phyloP scores from a whole-genome alignment of 2,113 vertebrate genomes.

The Ctenodactylus gundi region DNA sequence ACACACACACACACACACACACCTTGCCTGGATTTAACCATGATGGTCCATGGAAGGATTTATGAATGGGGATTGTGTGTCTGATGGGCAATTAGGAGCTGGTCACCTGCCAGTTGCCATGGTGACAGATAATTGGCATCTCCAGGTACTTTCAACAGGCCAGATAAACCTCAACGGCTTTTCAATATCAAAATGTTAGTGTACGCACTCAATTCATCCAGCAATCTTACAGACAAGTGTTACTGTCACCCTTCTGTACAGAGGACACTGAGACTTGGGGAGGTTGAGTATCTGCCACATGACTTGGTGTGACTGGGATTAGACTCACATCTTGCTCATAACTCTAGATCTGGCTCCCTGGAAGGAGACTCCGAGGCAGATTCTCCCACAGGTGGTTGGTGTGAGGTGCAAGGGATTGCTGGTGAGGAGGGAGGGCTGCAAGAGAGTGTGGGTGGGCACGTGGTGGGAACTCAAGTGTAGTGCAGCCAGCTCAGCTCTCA shows the following conservation, averaged over 20 bases:
- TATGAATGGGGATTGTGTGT: accelerated
- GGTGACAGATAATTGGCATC: accelerated
- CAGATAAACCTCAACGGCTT: accelerated
- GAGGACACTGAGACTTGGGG: background rate
- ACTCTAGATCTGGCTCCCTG: background rate
- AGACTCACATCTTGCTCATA: background rate
- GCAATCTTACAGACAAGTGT: accelerated
- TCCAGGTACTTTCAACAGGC: background rate
- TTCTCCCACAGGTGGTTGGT: background rate
- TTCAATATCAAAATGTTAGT: accelerated
- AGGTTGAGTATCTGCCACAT: background rate
- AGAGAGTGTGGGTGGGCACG: background rate
- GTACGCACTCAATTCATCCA: accelerated
- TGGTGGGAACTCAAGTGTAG: accelerated
- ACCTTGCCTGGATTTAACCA: background rate
- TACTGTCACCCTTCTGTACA: background rate
- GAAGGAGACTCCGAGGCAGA: background rate
- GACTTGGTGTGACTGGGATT: background rate
- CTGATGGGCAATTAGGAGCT: background rate
- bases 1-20: too few relatives aligned
- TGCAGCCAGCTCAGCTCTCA: background rate
- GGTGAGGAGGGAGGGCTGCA: too few relatives aligned
- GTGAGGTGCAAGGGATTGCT: accelerated
- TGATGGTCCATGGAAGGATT: accelerated
- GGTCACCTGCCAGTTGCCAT: accelerated